Evolutionary conservation across 2,888 invertebrate species (phyloP), one percentile per base, ranked within the genome.

Genomic region (Tachina fera): DNA sequence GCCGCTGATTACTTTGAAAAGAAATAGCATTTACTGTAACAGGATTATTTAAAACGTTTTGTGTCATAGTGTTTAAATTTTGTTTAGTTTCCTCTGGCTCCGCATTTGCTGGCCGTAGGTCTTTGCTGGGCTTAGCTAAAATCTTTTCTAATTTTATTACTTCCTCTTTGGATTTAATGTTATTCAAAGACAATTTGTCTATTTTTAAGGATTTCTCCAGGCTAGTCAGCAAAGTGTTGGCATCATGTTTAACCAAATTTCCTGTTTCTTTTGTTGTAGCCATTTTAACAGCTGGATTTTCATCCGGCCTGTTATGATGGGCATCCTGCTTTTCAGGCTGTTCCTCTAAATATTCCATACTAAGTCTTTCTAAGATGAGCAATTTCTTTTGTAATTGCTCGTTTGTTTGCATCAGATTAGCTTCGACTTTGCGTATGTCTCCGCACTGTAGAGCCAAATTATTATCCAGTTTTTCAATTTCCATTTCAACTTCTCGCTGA

Each of bases 361-460:
- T 94, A 79, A 95, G 89, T 79, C 93, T 93, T 74, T 95, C 94
- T 10, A 95, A 90, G 0, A 94, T 87, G 87, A 94, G 93, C 91
- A 94, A 92, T 89, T 94, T 93, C 74, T 92, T 93, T 88, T 94
- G 94, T 47, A 95, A 91, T 87, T 94, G 94, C 84, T 92, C 93
- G 84, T 94, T 94, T 22, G 94, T 93, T 88, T 92, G 92, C 71
- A 93, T 91, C 79, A 95, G 88, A 87, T 94, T 94, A 3, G 91
- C 89, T 19, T 94, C 94, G 63, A 94, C 94, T 22, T 92, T 92
- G 87, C 94, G 93, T 91, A 95, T 94, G 88, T 95, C 94, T 88
- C 93, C 93, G 71, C 93, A 92, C 9, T 94, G 94, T 51, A 89
- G 91, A 1, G 93, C 92, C 88, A 95, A 89, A 61, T 94, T 94